Conservation (phyloP, 2,888 invertebrate genomes). For the Chymomyza amoena region DNA sequence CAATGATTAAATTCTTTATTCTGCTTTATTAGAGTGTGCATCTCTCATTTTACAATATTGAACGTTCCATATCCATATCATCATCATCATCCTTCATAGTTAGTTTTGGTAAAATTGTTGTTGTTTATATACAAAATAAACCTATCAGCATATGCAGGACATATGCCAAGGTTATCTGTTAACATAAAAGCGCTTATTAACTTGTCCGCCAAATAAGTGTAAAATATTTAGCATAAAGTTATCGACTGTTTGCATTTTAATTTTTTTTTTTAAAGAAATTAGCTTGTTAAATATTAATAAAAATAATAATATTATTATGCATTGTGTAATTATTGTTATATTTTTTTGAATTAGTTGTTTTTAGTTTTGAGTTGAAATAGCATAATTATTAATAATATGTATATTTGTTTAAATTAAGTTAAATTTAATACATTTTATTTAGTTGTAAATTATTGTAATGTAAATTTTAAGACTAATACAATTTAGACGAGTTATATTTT, state of each 20-base stretch:
- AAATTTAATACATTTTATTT: conserved; percentile 65
- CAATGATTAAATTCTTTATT: background rate
- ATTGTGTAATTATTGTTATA: conserved; percentile 61
- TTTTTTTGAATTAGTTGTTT: conserved; percentile 48
- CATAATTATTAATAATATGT: conserved; percentile 48
- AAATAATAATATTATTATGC: conserved; percentile 44
- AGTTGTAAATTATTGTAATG: conserved; percentile 65
- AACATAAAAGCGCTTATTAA: conserved; percentile 11
- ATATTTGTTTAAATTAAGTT: conserved; percentile 51
- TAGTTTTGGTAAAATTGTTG: background rate
- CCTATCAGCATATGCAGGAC: conserved; percentile 34
- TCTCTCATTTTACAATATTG: background rate
- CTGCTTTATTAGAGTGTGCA: background rate
- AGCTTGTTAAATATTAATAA: conserved; percentile 42
- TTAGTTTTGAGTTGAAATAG: conserved; percentile 49
- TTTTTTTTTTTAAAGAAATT: conserved; percentile 40
- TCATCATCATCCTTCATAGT: background rate
- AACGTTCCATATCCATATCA: background rate
- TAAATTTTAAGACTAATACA: conserved; percentile 55
- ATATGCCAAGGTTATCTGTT: conserved; percentile 36
- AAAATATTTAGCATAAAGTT: conserved; percentile 42
- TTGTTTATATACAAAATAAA: background rate
- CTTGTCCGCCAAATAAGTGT: conserved; percentile 45
- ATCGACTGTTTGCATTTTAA: conserved; percentile 23
- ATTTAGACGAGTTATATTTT: conserved; percentile 46